Conservation (phyloP, 2,113 vertebrate species). For the Mormyrus iriodes region DNA sequence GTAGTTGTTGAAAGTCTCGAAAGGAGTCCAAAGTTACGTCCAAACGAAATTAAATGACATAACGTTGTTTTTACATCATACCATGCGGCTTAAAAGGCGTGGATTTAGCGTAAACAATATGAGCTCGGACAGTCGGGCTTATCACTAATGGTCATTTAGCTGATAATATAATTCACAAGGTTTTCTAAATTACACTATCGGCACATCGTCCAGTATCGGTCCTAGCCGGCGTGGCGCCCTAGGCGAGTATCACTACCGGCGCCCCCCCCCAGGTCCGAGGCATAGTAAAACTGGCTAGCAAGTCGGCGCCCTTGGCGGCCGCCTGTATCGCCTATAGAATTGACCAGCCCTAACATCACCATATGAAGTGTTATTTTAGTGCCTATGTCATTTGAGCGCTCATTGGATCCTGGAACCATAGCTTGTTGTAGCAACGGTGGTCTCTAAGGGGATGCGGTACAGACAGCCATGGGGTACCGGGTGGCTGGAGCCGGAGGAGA, state of each 20-base stretch:
- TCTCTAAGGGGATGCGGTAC: conserved; percentile 24
- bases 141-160: neutral
- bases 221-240: too few relatives aligned
- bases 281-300: neutral
- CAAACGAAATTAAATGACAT: neutral
- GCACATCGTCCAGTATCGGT: neutral
- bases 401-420: neutral
- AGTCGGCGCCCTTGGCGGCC: too few relatives aligned
- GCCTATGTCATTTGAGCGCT: neutral
- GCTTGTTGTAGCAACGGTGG: conserved; percentile 43
- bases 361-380: neutral
- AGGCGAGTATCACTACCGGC: neutral
- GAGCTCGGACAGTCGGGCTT: neutral
- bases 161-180: neutral
- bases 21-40: neutral
- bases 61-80: neutral
- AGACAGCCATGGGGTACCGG: neutral
- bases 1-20: neutral
- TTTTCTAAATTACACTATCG: neutral
- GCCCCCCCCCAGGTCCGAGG: neutral
- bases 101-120: neutral
- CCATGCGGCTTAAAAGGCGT: neutral
- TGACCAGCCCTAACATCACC: neutral
- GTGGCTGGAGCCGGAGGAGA: neutral
- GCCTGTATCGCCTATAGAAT: neutral